phyloP scores from a whole-genome alignment of 2,113 vertebrate genomes.

The Rhineura floridana region DNA sequence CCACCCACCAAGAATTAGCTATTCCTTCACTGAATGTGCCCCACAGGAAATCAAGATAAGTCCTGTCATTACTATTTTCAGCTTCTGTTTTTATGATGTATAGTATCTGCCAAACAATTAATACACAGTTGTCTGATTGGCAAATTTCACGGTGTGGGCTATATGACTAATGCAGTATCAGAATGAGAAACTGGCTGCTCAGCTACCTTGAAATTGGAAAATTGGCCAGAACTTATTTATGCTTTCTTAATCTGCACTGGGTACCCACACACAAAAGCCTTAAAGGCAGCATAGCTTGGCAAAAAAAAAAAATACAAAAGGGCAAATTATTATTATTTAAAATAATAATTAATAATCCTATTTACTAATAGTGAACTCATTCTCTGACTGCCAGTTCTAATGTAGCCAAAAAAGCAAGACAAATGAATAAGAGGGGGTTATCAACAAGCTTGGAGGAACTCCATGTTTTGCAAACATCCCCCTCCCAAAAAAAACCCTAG shows the following conservation, averaged over 20 bases:
- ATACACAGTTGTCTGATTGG: background rate
- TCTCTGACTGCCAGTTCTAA: too few relatives aligned
- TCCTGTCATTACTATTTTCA: background rate
- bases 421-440: background rate
- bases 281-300: background rate
- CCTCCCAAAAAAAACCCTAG: too few relatives aligned
- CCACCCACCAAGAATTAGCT: too few relatives aligned
- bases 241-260: background rate
- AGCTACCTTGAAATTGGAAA: constrained; percentile 7
- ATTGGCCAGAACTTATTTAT: background rate
- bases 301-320: background rate
- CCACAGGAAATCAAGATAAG: background rate
- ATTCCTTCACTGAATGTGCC: background rate
- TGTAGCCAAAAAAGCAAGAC: background rate
- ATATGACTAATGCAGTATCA: background rate
- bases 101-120: constrained; percentile 12
- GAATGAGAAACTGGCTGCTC: constrained; percentile 5
- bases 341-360: background rate
- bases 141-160: background rate
- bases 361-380: too few relatives aligned
- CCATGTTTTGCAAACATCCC: too few relatives aligned
- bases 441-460: too few relatives aligned
- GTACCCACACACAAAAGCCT: background rate
- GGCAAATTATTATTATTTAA: background rate
- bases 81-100: background rate